Evolutionary conservation across 92 coral and sea anemone species (phyloP).

Genomic region (Paramuricea clavata): DNA sequence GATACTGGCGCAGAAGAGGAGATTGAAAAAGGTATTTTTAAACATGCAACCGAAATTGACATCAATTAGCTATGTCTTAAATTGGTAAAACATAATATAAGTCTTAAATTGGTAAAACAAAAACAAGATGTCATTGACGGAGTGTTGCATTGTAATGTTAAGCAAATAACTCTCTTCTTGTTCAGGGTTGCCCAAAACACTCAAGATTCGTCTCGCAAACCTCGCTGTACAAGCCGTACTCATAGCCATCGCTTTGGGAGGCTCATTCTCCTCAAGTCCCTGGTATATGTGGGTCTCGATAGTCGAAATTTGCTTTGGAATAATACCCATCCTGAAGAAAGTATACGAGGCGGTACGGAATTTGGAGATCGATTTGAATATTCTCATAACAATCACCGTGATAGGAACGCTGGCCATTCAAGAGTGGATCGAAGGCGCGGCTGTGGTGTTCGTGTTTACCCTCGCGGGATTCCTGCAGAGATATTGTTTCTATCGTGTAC

Average conservation of each 20-base stretch:
- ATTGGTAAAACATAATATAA: too few species aligned
- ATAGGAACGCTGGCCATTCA: slow-evolving; percentile 86
- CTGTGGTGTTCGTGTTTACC: slow-evolving; percentile 92
- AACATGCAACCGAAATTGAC: too few species aligned
- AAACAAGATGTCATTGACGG: too few species aligned
- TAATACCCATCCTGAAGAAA: slow-evolving; percentile 78
- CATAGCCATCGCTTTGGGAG: slow-evolving; percentile 70
- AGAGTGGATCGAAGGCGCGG: slow-evolving; percentile 97
- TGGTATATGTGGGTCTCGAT: slow-evolving; percentile 95
- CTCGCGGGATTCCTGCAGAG: slow-evolving; percentile 85
- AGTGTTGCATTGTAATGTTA: too few species aligned
- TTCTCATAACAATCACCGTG: slow-evolving; percentile 88
- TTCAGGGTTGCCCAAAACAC: slow-evolving; percentile 60
- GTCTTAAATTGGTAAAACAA: too few species aligned
- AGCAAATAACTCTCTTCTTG: too few species aligned
- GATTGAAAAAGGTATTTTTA: slow-evolving; percentile 11
- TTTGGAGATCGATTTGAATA: slow-evolving; percentile 77
- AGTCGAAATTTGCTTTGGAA: slow-evolving; percentile 88
- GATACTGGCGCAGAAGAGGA: slow-evolving; percentile 83
- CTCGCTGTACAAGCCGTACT: slow-evolving; percentile 79
- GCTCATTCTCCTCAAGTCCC: slow-evolving; percentile 55
- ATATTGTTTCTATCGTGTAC: slow-evolving; percentile 86
- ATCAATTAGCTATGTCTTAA: too few species aligned
- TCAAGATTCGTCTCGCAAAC: slow-evolving; percentile 68
- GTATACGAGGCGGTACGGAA: slow-evolving; percentile 77